Evolutionary conservation across 2,888 invertebrate genomes (phyloP).

Genomic region (Eupithecia abbreviata): DNA sequence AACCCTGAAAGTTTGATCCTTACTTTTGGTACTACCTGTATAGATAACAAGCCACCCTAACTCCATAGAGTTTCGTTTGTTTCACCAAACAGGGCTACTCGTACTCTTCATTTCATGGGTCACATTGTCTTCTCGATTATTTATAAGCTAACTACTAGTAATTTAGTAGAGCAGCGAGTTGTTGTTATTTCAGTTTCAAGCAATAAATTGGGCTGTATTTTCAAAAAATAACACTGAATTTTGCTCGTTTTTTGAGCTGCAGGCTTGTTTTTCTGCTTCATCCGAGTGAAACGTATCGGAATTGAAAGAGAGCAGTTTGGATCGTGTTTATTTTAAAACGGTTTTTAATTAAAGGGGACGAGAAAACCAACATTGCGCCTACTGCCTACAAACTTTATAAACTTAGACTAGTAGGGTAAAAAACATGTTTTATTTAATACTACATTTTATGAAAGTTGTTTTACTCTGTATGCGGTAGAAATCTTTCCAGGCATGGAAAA

Average conservation of each 20-base stretch:
- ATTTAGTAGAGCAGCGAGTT: not conserved
- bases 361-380: not conserved
- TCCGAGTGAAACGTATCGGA: not conserved
- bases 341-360: constrained; percentile 46
- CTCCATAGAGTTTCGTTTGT: not conserved
- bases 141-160: not conserved
- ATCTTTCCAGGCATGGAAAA: no score
- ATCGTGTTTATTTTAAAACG: constrained; percentile 44
- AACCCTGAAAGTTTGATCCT: no score
- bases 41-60: not conserved
- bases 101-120: no score
- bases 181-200: not conserved
- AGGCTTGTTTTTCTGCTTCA: constrained; percentile 6
- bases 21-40: no score
- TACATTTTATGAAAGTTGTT: no score
- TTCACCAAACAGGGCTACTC: not conserved
- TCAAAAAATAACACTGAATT: not conserved
- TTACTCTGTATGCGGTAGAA: no score
- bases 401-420: not conserved
- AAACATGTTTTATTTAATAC: no score
- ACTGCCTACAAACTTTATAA: not conserved
- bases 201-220: not conserved
- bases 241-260: not conserved
- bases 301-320: constrained; percentile 16
- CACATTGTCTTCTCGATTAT: not conserved